Evolutionary conservation across 1,140 invertebrate genomes (phyloP), one percentile per base, ranked within the genome.

Genomic region (Tigriopus japonicus): DNA sequence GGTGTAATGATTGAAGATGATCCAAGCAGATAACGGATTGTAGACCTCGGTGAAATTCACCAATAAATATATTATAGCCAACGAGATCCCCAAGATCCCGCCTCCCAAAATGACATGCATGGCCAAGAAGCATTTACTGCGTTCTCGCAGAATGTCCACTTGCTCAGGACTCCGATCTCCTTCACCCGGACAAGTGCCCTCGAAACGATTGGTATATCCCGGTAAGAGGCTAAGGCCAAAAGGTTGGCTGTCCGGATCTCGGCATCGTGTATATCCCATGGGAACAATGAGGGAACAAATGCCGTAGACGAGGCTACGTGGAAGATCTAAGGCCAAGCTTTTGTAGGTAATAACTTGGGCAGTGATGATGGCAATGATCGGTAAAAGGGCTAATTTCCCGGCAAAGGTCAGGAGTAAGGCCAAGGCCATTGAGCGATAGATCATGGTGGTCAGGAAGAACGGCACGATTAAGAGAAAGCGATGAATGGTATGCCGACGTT

Each of bases 111-210:
- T 61, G 13, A 28, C 17, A 28, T 61, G 59, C 15, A 61, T 21
- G 42, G 49, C 59, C 14, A 61, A 40, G 21, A 24, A 61, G 12
- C 40, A n/a, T 49, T 54, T 61, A 41, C 59, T 61, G 23, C 59
- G 14, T 12, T 61, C 59, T 54, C 59, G 45, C 6, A 61, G 51
- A n/a, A 61, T 56, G 28, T 61, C 59, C 24, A 61, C 51, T 42
- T 61, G 59, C 49, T 61, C 59, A 17, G 59, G 59, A 14, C 17
- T 60, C n/a, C 59, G 14, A 21, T 61, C 59, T 1, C 59, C 51
- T n/a, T 42, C 28, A 5, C 56, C 12, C 28, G 28, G 28, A 35
- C 28, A 35, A 3, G 28, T 35, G 28, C 19, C 52, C 23, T 54
- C 19, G n/a, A 17, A 49, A 12, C n/a, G 45, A 21, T 21, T 49